Conservation (phyloP, 1,140 invertebrate genomes). For the Phenacoccus solenopsis region DNA sequence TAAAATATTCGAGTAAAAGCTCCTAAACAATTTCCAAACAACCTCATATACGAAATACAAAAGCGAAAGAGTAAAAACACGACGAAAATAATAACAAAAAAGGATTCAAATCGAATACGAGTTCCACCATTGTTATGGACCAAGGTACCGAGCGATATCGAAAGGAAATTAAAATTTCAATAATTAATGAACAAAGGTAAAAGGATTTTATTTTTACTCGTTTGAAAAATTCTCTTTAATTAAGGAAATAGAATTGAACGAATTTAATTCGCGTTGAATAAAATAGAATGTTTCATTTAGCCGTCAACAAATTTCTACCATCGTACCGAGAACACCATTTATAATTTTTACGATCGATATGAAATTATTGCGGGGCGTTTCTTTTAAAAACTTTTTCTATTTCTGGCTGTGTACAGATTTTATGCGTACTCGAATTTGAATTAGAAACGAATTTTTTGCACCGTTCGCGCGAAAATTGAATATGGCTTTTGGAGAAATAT, state of each 20-base stretch:
- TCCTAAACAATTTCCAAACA: too few species aligned
- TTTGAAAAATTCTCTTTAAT: neutral
- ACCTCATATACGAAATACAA: too few species aligned
- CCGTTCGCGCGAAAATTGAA: too few species aligned
- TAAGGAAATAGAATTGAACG: neutral
- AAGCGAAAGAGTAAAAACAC: too few species aligned
- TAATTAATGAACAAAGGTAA: neutral
- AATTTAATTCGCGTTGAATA: neutral
- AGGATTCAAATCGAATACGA: too few species aligned
- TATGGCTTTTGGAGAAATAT: too few species aligned
- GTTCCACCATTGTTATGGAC: too few species aligned
- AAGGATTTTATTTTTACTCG: neutral
- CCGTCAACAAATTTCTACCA: neutral
- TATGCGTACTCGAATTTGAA: neutral
- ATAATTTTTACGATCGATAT: conserved; percentile 3
- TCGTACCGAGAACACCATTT: neutral
- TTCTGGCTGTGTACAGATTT: neutral
- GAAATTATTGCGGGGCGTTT: neutral
- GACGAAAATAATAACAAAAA: too few species aligned
- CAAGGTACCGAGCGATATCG: too few species aligned
- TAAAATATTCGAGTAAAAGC: too few species aligned
- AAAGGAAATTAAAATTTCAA: neutral
- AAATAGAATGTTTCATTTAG: neutral
- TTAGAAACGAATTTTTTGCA: too few species aligned
- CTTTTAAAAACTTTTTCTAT: neutral